Evolutionary conservation across 2,888 invertebrate species (phyloP).

Genomic region (Drosophila anomelani): DNA sequence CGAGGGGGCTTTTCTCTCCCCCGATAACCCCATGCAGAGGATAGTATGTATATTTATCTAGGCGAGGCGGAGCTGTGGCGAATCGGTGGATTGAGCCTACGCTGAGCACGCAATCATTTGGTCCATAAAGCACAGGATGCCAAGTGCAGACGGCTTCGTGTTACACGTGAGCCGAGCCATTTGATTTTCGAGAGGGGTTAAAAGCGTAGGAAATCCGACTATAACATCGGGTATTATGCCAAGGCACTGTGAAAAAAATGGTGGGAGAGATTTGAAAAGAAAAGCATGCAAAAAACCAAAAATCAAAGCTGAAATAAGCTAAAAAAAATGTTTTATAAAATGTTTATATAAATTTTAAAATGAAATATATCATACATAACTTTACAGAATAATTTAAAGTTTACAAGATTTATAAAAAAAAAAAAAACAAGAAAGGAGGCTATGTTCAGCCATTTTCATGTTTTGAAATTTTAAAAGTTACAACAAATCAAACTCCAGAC

Average conservation of each 20-base stretch:
- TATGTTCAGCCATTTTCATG: no score
- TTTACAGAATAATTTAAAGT: no score
- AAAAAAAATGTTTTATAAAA: no score
- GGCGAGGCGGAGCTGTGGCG: slow-evolving; percentile 8
- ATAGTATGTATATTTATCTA: slow-evolving; percentile 4
- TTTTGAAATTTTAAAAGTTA: no score
- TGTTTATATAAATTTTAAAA: no score
- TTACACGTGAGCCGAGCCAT: slow-evolving; percentile 51
- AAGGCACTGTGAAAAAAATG: neutral
- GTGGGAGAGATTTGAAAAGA: no score
- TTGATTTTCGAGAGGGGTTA: slow-evolving; percentile 20
- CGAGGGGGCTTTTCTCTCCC: neutral
- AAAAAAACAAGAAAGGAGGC: no score
- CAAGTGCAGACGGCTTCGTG: slow-evolving; percentile 69
- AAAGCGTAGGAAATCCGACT: slow-evolving; percentile 55
- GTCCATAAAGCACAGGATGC: slow-evolving; percentile 74
- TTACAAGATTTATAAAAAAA: no score
- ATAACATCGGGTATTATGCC: slow-evolving; percentile 17
- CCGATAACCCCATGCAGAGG: neutral
- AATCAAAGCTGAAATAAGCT: no score
- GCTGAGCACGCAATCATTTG: slow-evolving; percentile 71
- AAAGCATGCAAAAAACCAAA: no score
- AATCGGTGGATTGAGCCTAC: slow-evolving; percentile 34
- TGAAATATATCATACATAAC: no score
- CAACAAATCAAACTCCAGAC: no score